Percentiles rank a stretch among this genome's conserved stretches.
These are phyloP conservation scores for Sminthurides bifidus DNA, from an alignment of 1,140 invertebrate genomes.

Conservation along the genomic window DNA sequence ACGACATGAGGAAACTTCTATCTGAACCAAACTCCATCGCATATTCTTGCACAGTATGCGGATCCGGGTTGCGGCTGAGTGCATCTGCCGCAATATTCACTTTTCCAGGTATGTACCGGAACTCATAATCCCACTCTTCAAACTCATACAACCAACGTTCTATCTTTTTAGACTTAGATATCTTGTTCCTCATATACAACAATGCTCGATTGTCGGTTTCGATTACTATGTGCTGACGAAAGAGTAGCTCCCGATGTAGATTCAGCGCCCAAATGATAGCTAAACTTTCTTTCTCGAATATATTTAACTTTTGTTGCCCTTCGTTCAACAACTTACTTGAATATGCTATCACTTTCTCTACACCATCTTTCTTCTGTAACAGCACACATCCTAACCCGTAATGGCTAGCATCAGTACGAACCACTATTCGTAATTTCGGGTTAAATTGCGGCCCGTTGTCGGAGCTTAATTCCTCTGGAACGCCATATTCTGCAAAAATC, in stretches of 20 bases:
- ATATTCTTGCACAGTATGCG: not conserved
- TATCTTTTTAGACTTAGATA: conserved; percentile 9
- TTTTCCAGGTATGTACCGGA: not conserved
- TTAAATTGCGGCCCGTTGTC: no score
- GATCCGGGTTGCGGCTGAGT: not conserved
- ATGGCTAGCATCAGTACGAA: no score
- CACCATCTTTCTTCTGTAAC: not conserved
- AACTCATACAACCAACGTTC: conserved; percentile 22
- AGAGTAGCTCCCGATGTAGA: conserved; percentile 14
- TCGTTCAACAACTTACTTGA: conserved; percentile 8
- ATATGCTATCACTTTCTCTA: conserved; percentile 8
- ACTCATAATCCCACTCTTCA: not conserved
- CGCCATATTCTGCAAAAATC: no score
- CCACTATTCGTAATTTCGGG: no score
- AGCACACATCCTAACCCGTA: no score
- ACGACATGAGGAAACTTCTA: no score
- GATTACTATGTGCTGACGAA: conserved; percentile 14
- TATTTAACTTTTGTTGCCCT: not conserved
- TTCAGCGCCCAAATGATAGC: conserved; percentile 14
- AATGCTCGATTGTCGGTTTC: conserved; percentile 17
- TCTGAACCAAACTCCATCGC: not conserved
- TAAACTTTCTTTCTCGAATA: conserved; percentile 14
- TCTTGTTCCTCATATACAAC: conserved; percentile 4
- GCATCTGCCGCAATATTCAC: not conserved
- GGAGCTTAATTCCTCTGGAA: no score